Evolutionary conservation across 2,113 vertebrate species (phyloP).

Genomic region (Spea bombifrons): DNA sequence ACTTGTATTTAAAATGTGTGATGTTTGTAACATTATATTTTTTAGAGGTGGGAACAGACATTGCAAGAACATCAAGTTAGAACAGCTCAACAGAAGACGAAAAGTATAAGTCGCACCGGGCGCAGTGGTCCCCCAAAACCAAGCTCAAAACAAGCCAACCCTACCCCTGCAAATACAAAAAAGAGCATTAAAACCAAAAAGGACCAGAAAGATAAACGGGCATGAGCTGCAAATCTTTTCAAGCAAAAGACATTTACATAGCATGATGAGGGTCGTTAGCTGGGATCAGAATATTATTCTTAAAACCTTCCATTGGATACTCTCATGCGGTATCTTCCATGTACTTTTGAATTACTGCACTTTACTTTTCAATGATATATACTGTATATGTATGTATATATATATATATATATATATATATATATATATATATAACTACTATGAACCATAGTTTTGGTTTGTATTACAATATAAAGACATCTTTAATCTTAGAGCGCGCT

Average conservation of each 20-base stretch:
- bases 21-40: slow-evolving; percentile 14
- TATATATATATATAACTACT: slow-evolving; percentile 55
- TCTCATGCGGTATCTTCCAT: slow-evolving; percentile 31
- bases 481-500: background rate
- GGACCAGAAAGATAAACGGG: slow-evolving; percentile 63
- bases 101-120: slow-evolving; percentile 57
- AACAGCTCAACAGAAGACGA: slow-evolving; percentile 61
- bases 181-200: slow-evolving; percentile 63
- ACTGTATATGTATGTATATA: slow-evolving; percentile 13
- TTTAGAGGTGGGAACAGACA: slow-evolving; percentile 74
- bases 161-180: slow-evolving; percentile 53
- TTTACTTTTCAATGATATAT: slow-evolving; percentile 58
- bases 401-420: slow-evolving; percentile 47
- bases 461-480: slow-evolving; percentile 1
- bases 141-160: slow-evolving; percentile 56
- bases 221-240: slow-evolving; percentile 51
- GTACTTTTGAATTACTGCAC: slow-evolving; percentile 55
- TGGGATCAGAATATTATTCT: slow-evolving; percentile 42
- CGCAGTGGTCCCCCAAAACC: slow-evolving; percentile 61
- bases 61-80: slow-evolving; percentile 67
- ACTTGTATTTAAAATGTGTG: too few relatives aligned
- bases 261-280: slow-evolving; percentile 8
- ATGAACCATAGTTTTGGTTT: slow-evolving; percentile 49
- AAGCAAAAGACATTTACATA: slow-evolving; percentile 51
- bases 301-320: slow-evolving; percentile 37